phyloP scores from a whole-genome alignment of 2,113 vertebrate genomes.

The Podarcis cretensis region DNA sequence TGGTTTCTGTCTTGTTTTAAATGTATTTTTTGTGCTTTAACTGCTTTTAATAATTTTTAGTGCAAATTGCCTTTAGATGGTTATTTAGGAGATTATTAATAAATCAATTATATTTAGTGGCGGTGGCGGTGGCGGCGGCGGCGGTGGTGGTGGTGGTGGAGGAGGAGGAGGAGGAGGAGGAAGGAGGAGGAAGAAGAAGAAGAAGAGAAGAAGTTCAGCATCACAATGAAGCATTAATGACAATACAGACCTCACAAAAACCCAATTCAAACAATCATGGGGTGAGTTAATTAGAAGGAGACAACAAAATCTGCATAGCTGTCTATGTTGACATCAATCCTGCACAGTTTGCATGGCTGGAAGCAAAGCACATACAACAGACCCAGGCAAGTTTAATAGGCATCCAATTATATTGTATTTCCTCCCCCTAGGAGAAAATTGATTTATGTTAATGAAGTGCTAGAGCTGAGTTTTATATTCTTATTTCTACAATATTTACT shows the following conservation, averaged over 20 bases:
- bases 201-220: too few species aligned
- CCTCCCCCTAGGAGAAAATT: neutral
- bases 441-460: neutral
- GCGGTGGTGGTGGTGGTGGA: too few species aligned
- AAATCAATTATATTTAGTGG: too few species aligned
- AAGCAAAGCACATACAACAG: neutral
- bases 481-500: neutral
- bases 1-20: too few species aligned
- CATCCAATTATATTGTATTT: neutral
- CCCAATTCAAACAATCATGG: neutral
- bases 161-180: too few species aligned
- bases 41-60: too few species aligned
- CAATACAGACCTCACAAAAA: neutral
- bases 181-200: too few species aligned
- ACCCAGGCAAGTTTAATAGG: neutral
- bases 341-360: neutral
- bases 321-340: neutral
- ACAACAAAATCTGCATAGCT: neutral
- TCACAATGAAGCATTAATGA: neutral
- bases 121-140: too few species aligned
- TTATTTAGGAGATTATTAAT: too few species aligned
- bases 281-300: neutral
- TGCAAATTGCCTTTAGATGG: too few species aligned
- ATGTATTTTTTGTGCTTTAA: too few species aligned
- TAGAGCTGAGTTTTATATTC: neutral